Evolutionary conservation across 2,113 vertebrate species (phyloP).

Genomic region (Camarhynchus parvulus): DNA sequence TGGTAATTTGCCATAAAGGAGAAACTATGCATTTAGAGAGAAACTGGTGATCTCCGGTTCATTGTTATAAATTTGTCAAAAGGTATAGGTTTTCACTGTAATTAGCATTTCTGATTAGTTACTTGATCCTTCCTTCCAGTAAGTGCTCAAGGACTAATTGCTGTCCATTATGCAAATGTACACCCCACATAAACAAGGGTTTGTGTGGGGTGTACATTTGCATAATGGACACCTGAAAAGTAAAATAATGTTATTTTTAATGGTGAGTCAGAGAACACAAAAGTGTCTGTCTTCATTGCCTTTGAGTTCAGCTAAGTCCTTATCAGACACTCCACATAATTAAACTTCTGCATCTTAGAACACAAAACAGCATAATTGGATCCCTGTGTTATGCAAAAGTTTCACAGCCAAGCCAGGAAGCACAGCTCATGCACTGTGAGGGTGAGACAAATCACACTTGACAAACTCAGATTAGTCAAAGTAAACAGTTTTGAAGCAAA

Average conservation of each 20-base stretch:
- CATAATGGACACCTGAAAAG: not conserved
- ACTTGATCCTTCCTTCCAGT: not conserved
- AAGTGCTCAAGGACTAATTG: not conserved
- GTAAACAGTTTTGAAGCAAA: slow-evolving; percentile 12
- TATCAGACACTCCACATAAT: not conserved
- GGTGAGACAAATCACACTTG: not conserved
- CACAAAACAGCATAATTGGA: not conserved
- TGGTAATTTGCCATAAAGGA: not conserved
- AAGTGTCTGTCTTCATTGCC: not conserved
- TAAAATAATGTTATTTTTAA: not conserved
- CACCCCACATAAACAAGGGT: not conserved
- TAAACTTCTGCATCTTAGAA: not conserved
- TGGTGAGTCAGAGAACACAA: not conserved
- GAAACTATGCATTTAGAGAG: not conserved
- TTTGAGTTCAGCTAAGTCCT: not conserved
- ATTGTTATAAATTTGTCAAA: not conserved
- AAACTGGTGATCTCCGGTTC: not conserved
- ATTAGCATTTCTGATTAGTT: not conserved
- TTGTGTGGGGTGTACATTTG: too few species aligned
- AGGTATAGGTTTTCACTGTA: not conserved
- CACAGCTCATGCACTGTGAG: not conserved
- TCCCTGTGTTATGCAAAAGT: not conserved
- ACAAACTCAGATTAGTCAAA: not conserved
- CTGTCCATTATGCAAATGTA: not conserved
- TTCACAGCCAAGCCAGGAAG: not conserved